Evolutionary conservation across 2,797 vertebrate species (phyloP).

Genomic region (Eutrigla gurnardus): DNA sequence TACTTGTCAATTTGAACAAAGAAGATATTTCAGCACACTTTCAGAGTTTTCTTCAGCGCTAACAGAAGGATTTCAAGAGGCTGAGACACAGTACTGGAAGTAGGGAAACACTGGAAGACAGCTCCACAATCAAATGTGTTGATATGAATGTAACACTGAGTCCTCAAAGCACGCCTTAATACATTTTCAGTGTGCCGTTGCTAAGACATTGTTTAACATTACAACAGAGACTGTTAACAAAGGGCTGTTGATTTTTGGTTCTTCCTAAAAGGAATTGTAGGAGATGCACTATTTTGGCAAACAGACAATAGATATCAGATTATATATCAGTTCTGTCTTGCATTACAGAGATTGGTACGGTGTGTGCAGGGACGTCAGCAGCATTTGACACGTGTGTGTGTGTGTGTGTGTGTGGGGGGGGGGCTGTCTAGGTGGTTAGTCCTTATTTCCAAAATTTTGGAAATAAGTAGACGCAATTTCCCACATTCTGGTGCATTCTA

Average conservation of each 20-base stretch:
- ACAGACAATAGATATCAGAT: conserved; percentile 32
- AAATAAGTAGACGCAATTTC: no score
- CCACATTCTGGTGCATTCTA: no score
- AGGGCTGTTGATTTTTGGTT: not conserved
- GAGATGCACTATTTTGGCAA: conserved; percentile 33
- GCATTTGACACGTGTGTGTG: no score
- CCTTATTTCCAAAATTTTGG: no score
- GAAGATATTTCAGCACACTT: not conserved
- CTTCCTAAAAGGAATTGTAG: conserved; percentile 21
- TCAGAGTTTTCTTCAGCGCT: conserved; percentile 1
- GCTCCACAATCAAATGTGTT: not conserved
- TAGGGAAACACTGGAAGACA: not conserved
- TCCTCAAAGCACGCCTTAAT: not conserved
- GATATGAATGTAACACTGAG: not conserved
- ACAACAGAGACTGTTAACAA: not conserved
- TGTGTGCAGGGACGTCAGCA: no score
- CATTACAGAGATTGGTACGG: conserved; percentile 12
- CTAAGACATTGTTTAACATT: not conserved
- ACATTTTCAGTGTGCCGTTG: not conserved
- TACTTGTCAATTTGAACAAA: not conserved
- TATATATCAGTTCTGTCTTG: conserved; percentile 37
- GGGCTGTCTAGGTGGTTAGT: no score
- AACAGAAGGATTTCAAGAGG: not conserved
- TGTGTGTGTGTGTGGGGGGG: no score
- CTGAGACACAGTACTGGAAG: not conserved